Evolutionary conservation across 2,797 vertebrate genomes (phyloP).

Genomic region (Micropoecilia bifurca): DNA sequence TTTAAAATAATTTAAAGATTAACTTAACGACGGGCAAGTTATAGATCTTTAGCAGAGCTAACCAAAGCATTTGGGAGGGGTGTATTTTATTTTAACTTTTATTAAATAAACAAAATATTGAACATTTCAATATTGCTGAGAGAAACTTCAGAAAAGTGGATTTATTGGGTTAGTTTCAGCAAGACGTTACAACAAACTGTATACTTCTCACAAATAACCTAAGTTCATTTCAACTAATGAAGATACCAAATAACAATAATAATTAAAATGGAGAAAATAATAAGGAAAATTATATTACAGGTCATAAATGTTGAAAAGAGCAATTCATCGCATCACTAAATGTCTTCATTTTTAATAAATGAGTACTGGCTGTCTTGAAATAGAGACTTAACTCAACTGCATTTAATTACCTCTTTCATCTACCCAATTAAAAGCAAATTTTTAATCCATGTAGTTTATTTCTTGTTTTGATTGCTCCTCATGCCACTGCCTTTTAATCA

Average conservation of each 20-base stretch:
- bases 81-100: neutral
- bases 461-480: constrained; percentile 76
- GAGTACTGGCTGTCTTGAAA: constrained; percentile 52
- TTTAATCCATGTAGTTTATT: constrained; percentile 78
- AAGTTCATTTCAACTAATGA: neutral
- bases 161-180: neutral
- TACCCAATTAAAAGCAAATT: constrained; percentile 79
- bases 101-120: neutral
- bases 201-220: too few relatives aligned
- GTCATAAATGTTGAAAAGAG: neutral
- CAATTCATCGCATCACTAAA: constrained; percentile 49
- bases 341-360: constrained; percentile 53
- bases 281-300: neutral
- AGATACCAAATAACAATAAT: neutral
- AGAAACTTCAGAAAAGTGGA: neutral
- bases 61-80: neutral
- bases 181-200: neutral
- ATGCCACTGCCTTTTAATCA: constrained; percentile 74
- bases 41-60: neutral
- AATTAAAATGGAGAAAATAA: neutral
- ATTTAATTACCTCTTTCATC: constrained; percentile 83
- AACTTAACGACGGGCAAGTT: neutral
- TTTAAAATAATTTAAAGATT: neutral
- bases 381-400: constrained; percentile 65
- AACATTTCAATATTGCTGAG: neutral